Conservation (phyloP, 2,797 vertebrate species). For the Pantherophis alleghaniensis region DNA sequence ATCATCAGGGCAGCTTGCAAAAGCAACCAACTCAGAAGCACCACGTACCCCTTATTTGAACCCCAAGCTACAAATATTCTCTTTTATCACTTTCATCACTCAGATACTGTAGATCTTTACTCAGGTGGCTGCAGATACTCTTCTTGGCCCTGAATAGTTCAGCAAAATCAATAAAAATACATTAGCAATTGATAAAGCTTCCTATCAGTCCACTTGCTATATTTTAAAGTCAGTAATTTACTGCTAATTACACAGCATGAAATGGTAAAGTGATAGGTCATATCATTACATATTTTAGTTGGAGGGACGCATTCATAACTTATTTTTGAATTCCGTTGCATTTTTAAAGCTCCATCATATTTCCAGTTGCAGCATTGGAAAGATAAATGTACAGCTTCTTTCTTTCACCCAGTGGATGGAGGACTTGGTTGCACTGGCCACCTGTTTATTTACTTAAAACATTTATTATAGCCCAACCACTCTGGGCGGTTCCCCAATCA, state of each 20-base stretch:
- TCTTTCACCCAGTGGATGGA: background rate
- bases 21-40: background rate
- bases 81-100: background rate
- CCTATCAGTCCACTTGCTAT: background rate
- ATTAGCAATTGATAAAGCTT: background rate
- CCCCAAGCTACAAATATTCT: background rate
- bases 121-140: background rate
- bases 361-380: background rate
- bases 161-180: background rate
- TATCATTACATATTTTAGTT: background rate
- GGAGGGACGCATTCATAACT: background rate
- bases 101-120: background rate
- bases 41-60: background rate
- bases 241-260: background rate
- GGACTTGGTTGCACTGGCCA: background rate
- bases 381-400: background rate
- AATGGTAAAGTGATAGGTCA: background rate
- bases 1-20: background rate
- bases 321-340: background rate
- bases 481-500: background rate
- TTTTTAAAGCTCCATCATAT: background rate
- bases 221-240: background rate
- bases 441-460: background rate
- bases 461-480: background rate
- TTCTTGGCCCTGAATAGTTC: background rate